Evolutionary conservation across 2,797 vertebrate species (phyloP), one percentile per base, ranked within the genome.

Genomic region (Amazona ochrocephala): DNA sequence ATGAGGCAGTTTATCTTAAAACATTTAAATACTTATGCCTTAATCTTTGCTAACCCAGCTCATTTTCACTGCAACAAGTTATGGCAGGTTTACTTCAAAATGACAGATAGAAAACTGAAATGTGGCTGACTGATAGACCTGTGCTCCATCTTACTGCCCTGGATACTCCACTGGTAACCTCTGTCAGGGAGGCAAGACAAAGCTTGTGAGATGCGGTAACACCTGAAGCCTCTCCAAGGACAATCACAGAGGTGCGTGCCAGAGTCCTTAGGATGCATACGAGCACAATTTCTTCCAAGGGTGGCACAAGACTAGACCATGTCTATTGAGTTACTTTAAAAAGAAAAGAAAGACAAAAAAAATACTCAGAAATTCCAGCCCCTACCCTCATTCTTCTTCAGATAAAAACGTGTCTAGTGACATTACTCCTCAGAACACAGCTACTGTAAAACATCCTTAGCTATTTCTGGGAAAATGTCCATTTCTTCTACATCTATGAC

Each of bases 21-120:
- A 16, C 14, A 44, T 44, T 77, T 67, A 67, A 67, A 81, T 70
- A 30, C 20, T 56, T 37, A 27, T 51, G 27, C 44, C 44, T 68
- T 86, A 86, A 41, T 81, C 41, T 84, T 90, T 92, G 51, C 47
- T 60, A 90, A 77, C 56, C 10, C 26, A 67, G 9, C 18, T 77
- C 27, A 77, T 67, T 88, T 90, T 32, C 67, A 74, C 32, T 29
- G 21, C 21, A 51, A 51, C 19, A 45, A 86, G 29, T 74, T 73
- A 42, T 21, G 53, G 10, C 13, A 84, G 37, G 22, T 61, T 84
- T 82, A 47, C 39, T 79, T 71, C 45, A 37, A 90, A 94, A 65
- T 21, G 17, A 5, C 45, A 56, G 41, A 41, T 7, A 61, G 62
- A 87, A 84, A 90, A 81, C n/a, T 37, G 41, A 75, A 37, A 68